These are phyloP conservation scores for Poecilus cupreus DNA, from an alignment of 2,888 invertebrate genomes.

Conservation along the genomic window DNA sequence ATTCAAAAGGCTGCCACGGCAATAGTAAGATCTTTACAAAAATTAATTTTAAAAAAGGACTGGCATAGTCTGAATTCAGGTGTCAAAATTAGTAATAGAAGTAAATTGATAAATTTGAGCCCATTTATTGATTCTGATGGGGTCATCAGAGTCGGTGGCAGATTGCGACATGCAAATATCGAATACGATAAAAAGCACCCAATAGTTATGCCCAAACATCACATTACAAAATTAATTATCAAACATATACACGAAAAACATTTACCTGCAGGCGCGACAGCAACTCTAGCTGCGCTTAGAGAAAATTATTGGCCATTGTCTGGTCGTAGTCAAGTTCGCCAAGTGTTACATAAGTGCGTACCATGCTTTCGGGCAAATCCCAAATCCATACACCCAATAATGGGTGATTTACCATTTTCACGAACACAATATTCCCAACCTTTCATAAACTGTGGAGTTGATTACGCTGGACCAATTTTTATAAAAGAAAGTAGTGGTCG, in stretches of 20 bases:
- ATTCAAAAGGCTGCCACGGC: background rate
- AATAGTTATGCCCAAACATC: background rate
- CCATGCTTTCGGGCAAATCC: too few relatives aligned
- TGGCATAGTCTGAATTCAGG: constrained; percentile 37
- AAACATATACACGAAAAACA: background rate
- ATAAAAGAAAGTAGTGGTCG: too few relatives aligned
- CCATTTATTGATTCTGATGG: constrained; percentile 6
- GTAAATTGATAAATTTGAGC: background rate
- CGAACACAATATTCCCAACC: too few relatives aligned
- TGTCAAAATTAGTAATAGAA: background rate
- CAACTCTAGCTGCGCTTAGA: background rate
- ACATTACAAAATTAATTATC: constrained; percentile 28
- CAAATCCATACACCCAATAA: too few relatives aligned
- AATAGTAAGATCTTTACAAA: constrained; percentile 52
- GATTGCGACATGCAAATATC: constrained; percentile 6
- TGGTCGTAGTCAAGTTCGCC: background rate
- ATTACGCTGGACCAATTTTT: too few relatives aligned
- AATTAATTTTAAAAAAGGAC: constrained; percentile 63
- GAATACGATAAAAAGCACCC: background rate
- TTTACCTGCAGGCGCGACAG: background rate
- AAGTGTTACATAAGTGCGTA: background rate
- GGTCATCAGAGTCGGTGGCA: constrained; percentile 30
- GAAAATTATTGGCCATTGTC: background rate
- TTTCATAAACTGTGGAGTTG: too few relatives aligned
- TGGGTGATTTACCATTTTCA: too few relatives aligned